Percentiles rank a stretch among this genome's conserved stretches.
Evolutionary conservation across 2,113 vertebrate genomes (phyloP).

Genomic region (Pomatorhinus ruficollis): DNA sequence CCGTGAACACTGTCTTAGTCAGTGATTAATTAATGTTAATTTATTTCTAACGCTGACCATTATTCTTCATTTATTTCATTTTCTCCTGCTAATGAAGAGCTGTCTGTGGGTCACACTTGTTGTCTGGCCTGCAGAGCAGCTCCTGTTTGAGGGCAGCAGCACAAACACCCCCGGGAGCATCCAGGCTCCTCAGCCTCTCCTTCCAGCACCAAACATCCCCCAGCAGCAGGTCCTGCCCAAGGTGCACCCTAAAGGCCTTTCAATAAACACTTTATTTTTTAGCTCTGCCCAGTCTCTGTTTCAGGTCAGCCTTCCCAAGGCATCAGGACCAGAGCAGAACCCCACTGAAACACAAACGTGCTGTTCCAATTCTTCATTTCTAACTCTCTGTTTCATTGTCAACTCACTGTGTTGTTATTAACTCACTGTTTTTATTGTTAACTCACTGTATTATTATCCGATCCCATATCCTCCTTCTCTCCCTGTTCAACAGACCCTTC

Average conservation of each 20-base stretch:
- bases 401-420: not conserved
- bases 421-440: too few species aligned
- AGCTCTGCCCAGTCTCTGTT: too few species aligned
- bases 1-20: not conserved
- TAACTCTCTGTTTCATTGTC: not conserved
- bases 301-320: too few species aligned
- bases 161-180: not conserved
- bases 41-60: not conserved
- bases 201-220: not conserved
- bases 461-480: accelerated
- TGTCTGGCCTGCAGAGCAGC: not conserved
- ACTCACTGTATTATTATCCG: too few species aligned
- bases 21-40: conserved; percentile 42
- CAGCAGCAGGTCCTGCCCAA: not conserved
- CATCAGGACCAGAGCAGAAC: not conserved
- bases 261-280: too few species aligned
- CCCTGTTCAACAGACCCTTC: accelerated
- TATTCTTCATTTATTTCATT: not conserved
- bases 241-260: too few species aligned
- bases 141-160: not conserved
- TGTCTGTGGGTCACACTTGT: not conserved
- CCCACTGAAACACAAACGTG: not conserved
- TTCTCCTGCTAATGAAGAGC: not conserved
- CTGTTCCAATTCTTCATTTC: not conserved
- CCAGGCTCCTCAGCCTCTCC: not conserved